phyloP scores from a whole-genome alignment of 2,797 vertebrate species.

The Microctenopoma steveboyesi region DNA sequence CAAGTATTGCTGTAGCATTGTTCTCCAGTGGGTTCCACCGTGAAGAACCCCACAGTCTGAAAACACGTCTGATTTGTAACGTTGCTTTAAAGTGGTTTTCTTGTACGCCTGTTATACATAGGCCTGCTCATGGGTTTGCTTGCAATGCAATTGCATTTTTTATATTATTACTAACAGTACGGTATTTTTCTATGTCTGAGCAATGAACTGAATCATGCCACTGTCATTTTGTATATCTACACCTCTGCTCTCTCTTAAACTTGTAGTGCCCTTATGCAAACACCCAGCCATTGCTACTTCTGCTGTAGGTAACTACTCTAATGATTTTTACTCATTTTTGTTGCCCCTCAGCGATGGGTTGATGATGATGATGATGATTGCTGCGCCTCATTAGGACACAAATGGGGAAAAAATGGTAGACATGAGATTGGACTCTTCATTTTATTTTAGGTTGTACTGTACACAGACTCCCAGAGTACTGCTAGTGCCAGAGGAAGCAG shows the following conservation, averaged over 20 bases:
- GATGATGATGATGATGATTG: constrained; percentile 50
- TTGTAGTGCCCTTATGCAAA: constrained; percentile 81
- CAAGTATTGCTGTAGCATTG: constrained; percentile 70
- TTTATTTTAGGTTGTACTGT: constrained; percentile 58
- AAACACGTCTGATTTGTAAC: constrained; percentile 62
- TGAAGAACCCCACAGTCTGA: constrained; percentile 40
- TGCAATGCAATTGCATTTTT: constrained; percentile 64
- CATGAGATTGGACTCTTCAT: constrained; percentile 37
- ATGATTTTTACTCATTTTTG: constrained; percentile 44
- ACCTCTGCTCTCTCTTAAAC: constrained; percentile 68
- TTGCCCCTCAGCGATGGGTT: constrained; percentile 43
- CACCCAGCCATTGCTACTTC: constrained; percentile 73
- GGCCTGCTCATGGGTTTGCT: constrained; percentile 69
- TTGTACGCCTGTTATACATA: constrained; percentile 64
- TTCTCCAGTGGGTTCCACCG: constrained; percentile 59
- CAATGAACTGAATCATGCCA: constrained; percentile 67
- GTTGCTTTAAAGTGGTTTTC: constrained; percentile 69
- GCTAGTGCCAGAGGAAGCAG: constrained; percentile 53
- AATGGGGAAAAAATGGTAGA: constrained; percentile 21
- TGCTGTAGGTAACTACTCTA: constrained; percentile 61
- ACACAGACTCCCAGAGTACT: constrained; percentile 58
- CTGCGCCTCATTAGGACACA: constrained; percentile 50
- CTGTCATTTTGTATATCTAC: constrained; percentile 74
- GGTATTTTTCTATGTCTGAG: constrained; percentile 78
- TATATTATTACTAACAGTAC: constrained; percentile 62